Conservation (phyloP, 2,888 invertebrate genomes). For the Sisyra terminalis region DNA sequence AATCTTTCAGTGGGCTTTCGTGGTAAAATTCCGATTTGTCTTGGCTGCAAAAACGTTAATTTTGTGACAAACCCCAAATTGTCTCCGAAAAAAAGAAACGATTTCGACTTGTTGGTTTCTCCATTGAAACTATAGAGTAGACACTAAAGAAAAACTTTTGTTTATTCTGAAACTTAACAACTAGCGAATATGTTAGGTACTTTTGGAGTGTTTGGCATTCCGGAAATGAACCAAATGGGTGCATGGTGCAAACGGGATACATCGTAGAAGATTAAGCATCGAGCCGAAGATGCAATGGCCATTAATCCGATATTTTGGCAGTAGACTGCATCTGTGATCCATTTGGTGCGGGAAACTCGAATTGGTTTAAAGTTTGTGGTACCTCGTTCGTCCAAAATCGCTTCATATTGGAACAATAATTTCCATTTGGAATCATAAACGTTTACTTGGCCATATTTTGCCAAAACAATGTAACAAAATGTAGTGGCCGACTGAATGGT, state of each 20-base stretch:
- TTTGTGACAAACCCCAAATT: constrained; percentile 34
- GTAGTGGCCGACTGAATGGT: constrained; percentile 35
- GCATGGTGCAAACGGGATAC: constrained; percentile 38
- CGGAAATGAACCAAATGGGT: constrained; percentile 37
- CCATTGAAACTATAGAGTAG: constrained; percentile 27
- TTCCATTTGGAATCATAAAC: constrained; percentile 38
- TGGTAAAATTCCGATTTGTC: constrained; percentile 30
- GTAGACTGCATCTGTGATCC: constrained; percentile 46
- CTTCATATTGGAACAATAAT: constrained; percentile 31
- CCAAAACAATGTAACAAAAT: constrained; percentile 41
- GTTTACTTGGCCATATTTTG: constrained; percentile 40
- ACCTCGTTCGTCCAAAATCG: constrained; percentile 26
- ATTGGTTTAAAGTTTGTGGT: constrained; percentile 13
- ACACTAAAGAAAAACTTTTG: constrained; percentile 23
- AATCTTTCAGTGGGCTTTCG: constrained; percentile 34
- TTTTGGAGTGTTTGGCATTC: constrained; percentile 35
- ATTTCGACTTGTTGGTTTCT: constrained; percentile 14
- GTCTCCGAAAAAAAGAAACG: constrained; percentile 35
- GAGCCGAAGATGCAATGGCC: constrained; percentile 36
- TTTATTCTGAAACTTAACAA: constrained; percentile 4
- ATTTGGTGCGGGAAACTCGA: constrained; percentile 31
- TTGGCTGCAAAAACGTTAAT: constrained; percentile 35
- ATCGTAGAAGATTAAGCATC: constrained; percentile 41
- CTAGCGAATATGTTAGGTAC: constrained; percentile 22
- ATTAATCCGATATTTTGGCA: constrained; percentile 36